Evolutionary conservation across 2,797 vertebrate genomes (phyloP).

Genomic region (Gallinago solitaria): DNA sequence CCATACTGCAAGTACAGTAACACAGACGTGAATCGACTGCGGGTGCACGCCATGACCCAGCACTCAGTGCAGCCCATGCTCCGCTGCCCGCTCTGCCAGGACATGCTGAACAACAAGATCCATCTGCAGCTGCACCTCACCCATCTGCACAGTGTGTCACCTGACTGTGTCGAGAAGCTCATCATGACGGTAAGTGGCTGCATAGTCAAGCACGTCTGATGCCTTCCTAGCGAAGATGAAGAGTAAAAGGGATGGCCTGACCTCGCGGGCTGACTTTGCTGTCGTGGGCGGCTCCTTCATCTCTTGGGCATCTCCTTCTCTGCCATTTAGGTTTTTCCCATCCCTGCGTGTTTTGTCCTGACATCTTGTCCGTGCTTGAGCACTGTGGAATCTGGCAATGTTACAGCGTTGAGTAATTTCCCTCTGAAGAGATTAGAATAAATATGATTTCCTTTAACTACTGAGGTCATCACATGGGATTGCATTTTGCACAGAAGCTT

Average conservation of each 20-base stretch:
- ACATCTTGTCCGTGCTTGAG: not conserved
- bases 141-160: constrained; percentile 97
- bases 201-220: not conserved
- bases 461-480: not conserved
- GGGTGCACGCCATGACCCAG: constrained; percentile 99
- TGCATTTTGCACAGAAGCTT: not conserved
- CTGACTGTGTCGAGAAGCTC: constrained; percentile 97
- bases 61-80: constrained; percentile 98
- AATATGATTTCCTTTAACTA: not conserved
- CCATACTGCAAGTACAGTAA: constrained; percentile 99
- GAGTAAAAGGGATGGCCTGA: not conserved
- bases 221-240: not conserved
- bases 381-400: not conserved
- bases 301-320: not conserved
- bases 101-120: constrained; percentile 99
- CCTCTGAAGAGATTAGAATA: not conserved
- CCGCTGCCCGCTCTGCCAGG: constrained; percentile 97
- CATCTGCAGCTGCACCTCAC: constrained; percentile 99
- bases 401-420: not conserved
- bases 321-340: not conserved
- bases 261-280: not conserved
- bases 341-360: not conserved
- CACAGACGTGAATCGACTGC: constrained; percentile 93
- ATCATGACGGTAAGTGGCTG: constrained; percentile 89
- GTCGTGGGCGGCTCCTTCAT: not conserved